Percentiles rank a stretch among this genome's conserved stretches.
Conservation (phyloP, 1,140 invertebrate genomes). For the Drosophila burlai region DNA sequence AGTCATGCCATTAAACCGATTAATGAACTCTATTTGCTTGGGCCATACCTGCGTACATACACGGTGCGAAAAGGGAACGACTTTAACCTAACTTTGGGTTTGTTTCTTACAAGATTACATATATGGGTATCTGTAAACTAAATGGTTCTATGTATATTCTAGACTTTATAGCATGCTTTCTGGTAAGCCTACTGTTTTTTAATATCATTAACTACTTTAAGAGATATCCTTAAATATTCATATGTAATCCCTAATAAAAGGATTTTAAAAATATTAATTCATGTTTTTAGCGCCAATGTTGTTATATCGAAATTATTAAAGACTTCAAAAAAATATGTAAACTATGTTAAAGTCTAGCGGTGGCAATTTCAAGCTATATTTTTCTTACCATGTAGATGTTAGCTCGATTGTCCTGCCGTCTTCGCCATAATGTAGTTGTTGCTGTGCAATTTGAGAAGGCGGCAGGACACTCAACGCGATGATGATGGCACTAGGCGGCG, state of each 20-base stretch:
- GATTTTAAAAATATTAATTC: background rate
- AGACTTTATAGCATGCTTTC: background rate
- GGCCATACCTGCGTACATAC: conserved; percentile 56
- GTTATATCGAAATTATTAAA: background rate
- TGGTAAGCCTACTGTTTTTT: no score
- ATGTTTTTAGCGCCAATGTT: background rate
- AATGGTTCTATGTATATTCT: background rate
- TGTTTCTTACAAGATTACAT: fast-evolving
- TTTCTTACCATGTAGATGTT: conserved; percentile 37
- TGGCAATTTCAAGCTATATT: background rate
- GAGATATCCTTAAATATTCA: background rate
- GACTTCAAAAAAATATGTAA: fast-evolving
- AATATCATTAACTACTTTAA: background rate
- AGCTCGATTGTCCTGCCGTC: conserved; percentile 38
- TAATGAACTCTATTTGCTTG: conserved; percentile 77
- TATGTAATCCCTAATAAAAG: background rate
- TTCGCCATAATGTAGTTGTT: conserved; percentile 56
- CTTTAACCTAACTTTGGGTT: no score
- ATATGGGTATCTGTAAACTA: background rate
- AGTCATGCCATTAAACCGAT: conserved; percentile 75
- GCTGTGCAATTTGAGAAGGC: conserved; percentile 77
- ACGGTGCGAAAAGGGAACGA: background rate
- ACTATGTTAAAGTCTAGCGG: fast-evolving
- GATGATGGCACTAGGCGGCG: conserved; percentile 37
- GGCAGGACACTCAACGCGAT: conserved; percentile 60